A percentile compares a stretch with the other conserved stretches of the same genome.
phyloP scores from a whole-genome alignment of 2,797 vertebrate species.

The Allenopithecus nigroviridis region DNA sequence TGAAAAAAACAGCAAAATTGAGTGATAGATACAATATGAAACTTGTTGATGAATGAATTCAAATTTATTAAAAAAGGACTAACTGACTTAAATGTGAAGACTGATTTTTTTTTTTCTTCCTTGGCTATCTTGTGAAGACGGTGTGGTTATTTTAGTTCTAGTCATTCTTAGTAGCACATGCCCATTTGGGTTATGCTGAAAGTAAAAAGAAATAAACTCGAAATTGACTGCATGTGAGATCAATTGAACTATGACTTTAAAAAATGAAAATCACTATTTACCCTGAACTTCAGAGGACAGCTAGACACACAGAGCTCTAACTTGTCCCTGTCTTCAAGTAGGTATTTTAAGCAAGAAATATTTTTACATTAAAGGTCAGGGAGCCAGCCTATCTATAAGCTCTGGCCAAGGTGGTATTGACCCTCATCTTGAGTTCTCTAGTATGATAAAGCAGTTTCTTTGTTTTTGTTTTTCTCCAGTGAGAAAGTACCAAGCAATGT shows the following conservation, averaged over 20 bases:
- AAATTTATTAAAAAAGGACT: conserved; percentile 86
- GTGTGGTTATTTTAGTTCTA: conserved; percentile 19
- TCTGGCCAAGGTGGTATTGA: background rate
- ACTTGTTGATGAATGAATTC: conserved; percentile 84
- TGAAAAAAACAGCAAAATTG: conserved; percentile 81
- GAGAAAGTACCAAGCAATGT: background rate
- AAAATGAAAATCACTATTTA: background rate
- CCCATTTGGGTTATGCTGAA: background rate
- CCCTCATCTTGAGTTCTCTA: background rate
- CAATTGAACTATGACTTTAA: background rate
- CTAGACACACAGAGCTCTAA: background rate
- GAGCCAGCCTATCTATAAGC: background rate
- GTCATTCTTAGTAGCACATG: background rate
- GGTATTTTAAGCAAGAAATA: background rate
- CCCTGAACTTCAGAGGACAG: background rate
- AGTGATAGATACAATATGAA: conserved; percentile 84
- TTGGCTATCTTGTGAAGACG: background rate
- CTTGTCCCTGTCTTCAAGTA: background rate
- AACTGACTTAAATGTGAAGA: conserved; percentile 69
- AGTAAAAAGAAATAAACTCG: conserved; percentile 48
- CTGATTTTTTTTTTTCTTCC: conserved; percentile 51
- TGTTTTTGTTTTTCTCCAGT: background rate
- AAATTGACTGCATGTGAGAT: background rate
- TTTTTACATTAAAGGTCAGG: background rate
- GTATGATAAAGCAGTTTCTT: background rate